Evolutionary conservation across 2,113 vertebrate species (phyloP), one percentile per base, ranked within the genome.

Genomic region (Cephalopholis sonnerati): DNA sequence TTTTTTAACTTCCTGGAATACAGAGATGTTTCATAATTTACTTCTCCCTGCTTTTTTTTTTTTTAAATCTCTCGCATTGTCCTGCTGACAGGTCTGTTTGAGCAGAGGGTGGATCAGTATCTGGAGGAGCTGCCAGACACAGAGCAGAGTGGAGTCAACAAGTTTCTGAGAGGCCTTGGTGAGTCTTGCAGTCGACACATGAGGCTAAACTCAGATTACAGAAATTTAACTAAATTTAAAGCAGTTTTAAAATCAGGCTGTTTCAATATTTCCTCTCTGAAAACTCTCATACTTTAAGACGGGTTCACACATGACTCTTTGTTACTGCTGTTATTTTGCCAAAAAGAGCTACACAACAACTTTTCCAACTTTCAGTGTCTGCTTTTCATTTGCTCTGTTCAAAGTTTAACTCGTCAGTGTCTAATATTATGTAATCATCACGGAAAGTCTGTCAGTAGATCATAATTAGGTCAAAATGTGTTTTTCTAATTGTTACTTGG

Each of bases 131-230:
- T 99, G 63, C 98, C 98, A 22, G 98, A 99, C 92, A 99, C 97
- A 0, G 98, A 99, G 88, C 98, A 99, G 88, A 99, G 98, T 12
- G 98, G 98, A 77, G 97, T 99, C 58, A 99, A 99, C 95, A 99
- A 99, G 87, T 99, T 99, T 84, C 96, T 98, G 32, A 97, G 97
- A 93, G 98, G 98, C 62, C 96, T 99, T 75, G 98, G 98, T 99
- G 90, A 97, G 98, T 93, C 55, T 36, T 76, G 36, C 65, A 36
- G 44, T 29, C 66, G 29, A 81, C 24, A 10, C n/a, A 50, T 41
- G 18, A 53, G 24, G 22, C 72, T 25, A 53, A 7, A 20, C 6
- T 71, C 77, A 77, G n/a, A 55, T 68, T 77, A 22, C 51, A 81
- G 27, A 22, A 58, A 27, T 22, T 22, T 55, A 22, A 65, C 17